Evolutionary conservation across 2,113 vertebrate genomes (phyloP).

Genomic region (Rhadina sibilatrix): DNA sequence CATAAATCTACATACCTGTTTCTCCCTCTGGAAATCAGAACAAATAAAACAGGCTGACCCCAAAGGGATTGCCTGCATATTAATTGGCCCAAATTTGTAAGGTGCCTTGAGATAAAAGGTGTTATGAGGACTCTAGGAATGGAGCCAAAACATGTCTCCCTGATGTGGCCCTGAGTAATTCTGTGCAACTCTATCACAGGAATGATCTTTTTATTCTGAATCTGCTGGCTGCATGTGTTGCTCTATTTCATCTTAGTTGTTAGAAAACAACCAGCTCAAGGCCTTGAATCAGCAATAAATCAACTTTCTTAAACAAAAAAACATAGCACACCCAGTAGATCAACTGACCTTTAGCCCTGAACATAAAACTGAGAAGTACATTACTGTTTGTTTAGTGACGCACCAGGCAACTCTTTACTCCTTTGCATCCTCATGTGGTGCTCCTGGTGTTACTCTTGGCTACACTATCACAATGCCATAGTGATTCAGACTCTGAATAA

Average conservation of each 20-base stretch:
- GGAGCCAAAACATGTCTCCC: neutral
- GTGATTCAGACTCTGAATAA: conserved; percentile 13
- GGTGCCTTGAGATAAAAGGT: neutral
- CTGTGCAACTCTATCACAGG: neutral
- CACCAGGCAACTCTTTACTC: neutral
- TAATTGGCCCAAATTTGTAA: neutral
- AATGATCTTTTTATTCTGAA: neutral
- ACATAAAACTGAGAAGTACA: neutral
- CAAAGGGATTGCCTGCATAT: neutral
- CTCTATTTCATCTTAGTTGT: conserved; percentile 11
- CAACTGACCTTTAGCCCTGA: neutral
- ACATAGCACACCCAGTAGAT: neutral
- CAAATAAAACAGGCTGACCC: neutral
- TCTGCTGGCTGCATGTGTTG: neutral
- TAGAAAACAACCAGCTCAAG: conserved; percentile 5
- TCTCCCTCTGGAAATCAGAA: neutral
- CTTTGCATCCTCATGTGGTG: neutral
- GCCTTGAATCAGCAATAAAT: conserved; percentile 30
- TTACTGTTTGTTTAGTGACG: conserved; percentile 1
- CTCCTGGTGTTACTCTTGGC: neutral
- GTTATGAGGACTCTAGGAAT: neutral
- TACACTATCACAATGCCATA: neutral
- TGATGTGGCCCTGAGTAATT: neutral
- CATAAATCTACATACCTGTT: neutral
- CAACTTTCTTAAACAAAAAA: conserved; percentile 6